Percentiles rank a stretch among this genome's conserved stretches.
Evolutionary conservation across 2,113 vertebrate genomes (phyloP).

Genomic region (Tyto alba): DNA sequence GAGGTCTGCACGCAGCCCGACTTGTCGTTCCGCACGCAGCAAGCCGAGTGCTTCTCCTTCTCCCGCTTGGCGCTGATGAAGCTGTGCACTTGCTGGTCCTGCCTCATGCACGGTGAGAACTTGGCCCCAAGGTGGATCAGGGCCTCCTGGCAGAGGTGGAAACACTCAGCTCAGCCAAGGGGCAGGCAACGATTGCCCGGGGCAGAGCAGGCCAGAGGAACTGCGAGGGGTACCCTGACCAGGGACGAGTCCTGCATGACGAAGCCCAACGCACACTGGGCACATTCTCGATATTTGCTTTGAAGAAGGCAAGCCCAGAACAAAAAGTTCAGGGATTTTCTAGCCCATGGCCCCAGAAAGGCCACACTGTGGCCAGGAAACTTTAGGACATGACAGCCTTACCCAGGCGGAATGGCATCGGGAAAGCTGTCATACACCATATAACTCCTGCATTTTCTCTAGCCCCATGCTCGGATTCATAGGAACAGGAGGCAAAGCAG

Average conservation of each 20-base stretch:
- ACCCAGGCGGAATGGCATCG: neutral
- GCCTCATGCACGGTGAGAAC: constrained; percentile 97
- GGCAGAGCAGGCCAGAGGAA: neutral
- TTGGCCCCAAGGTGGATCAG: constrained; percentile 98
- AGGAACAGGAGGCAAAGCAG: neutral
- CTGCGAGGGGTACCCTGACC: neutral
- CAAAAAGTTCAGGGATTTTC: neutral
- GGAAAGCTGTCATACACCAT: neutral
- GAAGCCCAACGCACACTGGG: neutral
- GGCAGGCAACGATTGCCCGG: neutral
- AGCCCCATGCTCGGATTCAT: neutral
- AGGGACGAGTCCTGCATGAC: neutral
- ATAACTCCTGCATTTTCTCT: neutral
- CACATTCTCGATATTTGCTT: neutral
- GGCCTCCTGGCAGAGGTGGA: constrained; percentile 77
- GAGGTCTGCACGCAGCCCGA: constrained; percentile 94
- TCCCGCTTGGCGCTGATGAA: constrained; percentile 85
- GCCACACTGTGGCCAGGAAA: neutral
- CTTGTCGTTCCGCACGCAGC: constrained; percentile 94
- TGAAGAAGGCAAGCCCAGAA: neutral
- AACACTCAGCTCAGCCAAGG: neutral
- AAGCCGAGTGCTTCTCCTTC: constrained; percentile 89
- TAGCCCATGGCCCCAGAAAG: neutral
- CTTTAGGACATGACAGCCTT: neutral
- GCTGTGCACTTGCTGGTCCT: constrained; percentile 90